Conservation (phyloP, 2,888 invertebrate genomes). For the Thymelicus lineola region DNA sequence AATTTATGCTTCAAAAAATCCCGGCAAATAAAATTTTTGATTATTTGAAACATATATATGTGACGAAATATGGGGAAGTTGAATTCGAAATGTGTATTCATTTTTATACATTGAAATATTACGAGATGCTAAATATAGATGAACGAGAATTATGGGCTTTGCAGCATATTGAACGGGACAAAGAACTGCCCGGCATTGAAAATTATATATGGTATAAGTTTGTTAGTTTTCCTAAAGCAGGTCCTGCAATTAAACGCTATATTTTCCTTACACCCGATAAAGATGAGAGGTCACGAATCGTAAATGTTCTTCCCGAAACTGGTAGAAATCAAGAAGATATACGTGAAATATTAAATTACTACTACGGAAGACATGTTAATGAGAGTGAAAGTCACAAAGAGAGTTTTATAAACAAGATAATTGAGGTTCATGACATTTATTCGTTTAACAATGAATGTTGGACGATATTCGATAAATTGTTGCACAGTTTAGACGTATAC, state of each 20-base stretch:
- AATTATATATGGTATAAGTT: conserved; percentile 63
- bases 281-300: conserved; percentile 51
- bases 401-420: conserved; percentile 52
- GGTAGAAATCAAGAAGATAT: conserved; percentile 56
- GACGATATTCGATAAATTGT: conserved; percentile 57
- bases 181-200: conserved; percentile 52
- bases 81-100: conserved; percentile 55
- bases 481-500: conserved; percentile 58
- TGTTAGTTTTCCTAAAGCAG: conserved; percentile 58
- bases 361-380: conserved; percentile 61
- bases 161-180: conserved; percentile 52
- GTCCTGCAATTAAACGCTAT: conserved; percentile 54
- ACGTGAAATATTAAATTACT: conserved; percentile 57
- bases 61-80: conserved; percentile 52
- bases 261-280: conserved; percentile 51
- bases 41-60: conserved; percentile 57
- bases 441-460: conserved; percentile 59
- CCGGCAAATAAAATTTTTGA: conserved; percentile 51
- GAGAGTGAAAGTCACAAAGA: conserved; percentile 53
- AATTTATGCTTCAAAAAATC: conserved; percentile 55
- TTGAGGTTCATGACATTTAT: conserved; percentile 53
- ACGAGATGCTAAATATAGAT: conserved; percentile 53
- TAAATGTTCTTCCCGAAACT: conserved; percentile 52
- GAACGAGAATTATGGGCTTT: conserved; percentile 63
- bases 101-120: conserved; percentile 53